phyloP scores from a whole-genome alignment of 2,113 vertebrate species.

The Hiodon alosoides region DNA sequence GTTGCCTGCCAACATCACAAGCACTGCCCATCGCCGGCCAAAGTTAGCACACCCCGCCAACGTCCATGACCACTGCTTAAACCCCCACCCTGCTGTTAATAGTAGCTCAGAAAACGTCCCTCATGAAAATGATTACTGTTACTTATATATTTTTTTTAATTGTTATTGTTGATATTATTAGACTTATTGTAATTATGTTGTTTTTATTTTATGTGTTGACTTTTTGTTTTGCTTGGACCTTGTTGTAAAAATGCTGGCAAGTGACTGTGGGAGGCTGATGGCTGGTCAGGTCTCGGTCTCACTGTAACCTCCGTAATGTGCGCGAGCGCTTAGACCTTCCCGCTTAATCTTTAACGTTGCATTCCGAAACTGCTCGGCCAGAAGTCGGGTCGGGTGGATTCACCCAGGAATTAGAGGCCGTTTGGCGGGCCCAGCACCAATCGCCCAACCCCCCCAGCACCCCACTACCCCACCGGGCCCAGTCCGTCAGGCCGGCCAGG shows the following conservation, averaged over 20 bases:
- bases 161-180: slow-evolving; percentile 60
- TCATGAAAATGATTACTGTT: slow-evolving; percentile 49
- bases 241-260: slow-evolving; percentile 43
- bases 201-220: slow-evolving; percentile 55
- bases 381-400: slow-evolving; percentile 59
- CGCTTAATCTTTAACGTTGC: slow-evolving; percentile 60
- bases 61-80: slow-evolving; percentile 40
- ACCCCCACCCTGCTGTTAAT: slow-evolving; percentile 60
- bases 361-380: slow-evolving; percentile 63
- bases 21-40: slow-evolving; percentile 25
- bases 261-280: slow-evolving; percentile 37
- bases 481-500: too few relatives aligned
- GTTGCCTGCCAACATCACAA: slow-evolving; percentile 4
- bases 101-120: slow-evolving; percentile 54
- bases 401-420: slow-evolving; percentile 58
- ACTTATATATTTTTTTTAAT: slow-evolving; percentile 47
- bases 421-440: slow-evolving; percentile 38
- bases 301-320: slow-evolving; percentile 46
- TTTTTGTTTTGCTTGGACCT: slow-evolving; percentile 50
- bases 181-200: slow-evolving; percentile 55
- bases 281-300: slow-evolving; percentile 54
- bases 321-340: slow-evolving; percentile 60
- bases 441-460: slow-evolving; percentile 16
- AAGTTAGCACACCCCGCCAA: slow-evolving; percentile 41
- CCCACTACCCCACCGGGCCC: background rate